These are phyloP conservation scores for Centrocercus urophasianus DNA, from an alignment of 2,113 vertebrate species.

Conservation along the genomic window DNA sequence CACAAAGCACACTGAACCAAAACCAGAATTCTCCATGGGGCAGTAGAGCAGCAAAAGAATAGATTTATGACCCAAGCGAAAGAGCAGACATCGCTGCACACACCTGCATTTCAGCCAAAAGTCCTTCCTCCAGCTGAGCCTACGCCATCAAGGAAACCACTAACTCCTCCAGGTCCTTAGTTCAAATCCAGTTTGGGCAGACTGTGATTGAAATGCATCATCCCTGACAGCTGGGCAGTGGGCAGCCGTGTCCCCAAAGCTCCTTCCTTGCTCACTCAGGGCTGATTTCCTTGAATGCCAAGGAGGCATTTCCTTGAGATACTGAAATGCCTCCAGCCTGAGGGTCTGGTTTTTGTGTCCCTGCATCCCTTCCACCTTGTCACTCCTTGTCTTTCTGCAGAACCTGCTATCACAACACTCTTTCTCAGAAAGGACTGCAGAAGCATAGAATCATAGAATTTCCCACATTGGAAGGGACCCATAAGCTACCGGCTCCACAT, in stretches of 20 bases:
- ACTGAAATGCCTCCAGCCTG: background rate
- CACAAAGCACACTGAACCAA: constrained; percentile 40
- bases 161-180: constrained; percentile 28
- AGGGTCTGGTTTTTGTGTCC: background rate
- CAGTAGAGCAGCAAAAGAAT: constrained; percentile 39
- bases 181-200: background rate
- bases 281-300: background rate
- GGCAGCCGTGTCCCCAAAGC: background rate
- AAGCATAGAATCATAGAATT: background rate
- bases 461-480: too few species aligned
- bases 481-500: too few species aligned
- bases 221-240: background rate
- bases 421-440: background rate
- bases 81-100: constrained; percentile 32
- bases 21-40: constrained; percentile 36
- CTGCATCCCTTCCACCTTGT: fast-evolving
- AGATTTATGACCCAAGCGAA: constrained; percentile 55
- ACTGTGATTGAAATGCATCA: background rate
- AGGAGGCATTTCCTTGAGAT: background rate
- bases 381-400: background rate
- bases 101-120: constrained; percentile 55
- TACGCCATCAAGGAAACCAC: constrained; percentile 43
- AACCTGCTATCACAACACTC: background rate
- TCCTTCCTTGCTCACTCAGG: fast-evolving
- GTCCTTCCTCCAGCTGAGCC: constrained; percentile 41